phyloP scores from a whole-genome alignment of 53 echinoderm and acorn worm species.

The Astropecten irregularis region DNA sequence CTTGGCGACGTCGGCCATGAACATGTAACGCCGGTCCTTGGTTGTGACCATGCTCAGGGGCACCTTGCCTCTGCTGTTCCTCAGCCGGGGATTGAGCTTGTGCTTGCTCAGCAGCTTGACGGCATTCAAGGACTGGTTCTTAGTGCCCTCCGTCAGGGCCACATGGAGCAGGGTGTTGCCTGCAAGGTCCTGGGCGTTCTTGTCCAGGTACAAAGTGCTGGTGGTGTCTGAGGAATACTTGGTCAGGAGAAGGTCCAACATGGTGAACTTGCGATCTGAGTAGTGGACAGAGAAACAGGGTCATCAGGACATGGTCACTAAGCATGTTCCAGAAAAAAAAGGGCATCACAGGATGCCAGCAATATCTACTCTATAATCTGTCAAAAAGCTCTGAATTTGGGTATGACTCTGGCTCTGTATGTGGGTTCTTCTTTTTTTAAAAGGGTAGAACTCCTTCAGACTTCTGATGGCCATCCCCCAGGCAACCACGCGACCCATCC shows the following conservation, averaged over 20 bases:
- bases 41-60: conserved; percentile 48
- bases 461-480: too few species aligned
- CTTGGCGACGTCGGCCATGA: conserved; percentile 54
- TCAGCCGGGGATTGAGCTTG: conserved; percentile 53
- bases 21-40: conserved; percentile 61
- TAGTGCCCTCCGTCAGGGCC: conserved; percentile 51
- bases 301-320: too few species aligned
- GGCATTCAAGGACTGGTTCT: conserved; percentile 47
- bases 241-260: conserved; percentile 56
- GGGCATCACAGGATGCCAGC: neutral
- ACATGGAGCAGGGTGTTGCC: conserved; percentile 66
- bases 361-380: too few species aligned
- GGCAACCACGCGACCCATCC: too few species aligned
- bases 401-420: too few species aligned
- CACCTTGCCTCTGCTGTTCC: conserved; percentile 61
- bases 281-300: neutral
- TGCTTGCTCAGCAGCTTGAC: conserved; percentile 57
- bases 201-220: conserved; percentile 32
- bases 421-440: too few species aligned
- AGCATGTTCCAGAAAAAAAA: too few species aligned
- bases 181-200: conserved; percentile 17
- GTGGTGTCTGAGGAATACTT: conserved; percentile 23
- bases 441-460: too few species aligned
- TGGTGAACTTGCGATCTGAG: conserved; percentile 55
- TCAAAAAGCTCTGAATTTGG: too few species aligned